Evolutionary conservation across 2,113 vertebrate species (phyloP).

Genomic region (Sylvilagus bachmani): DNA sequence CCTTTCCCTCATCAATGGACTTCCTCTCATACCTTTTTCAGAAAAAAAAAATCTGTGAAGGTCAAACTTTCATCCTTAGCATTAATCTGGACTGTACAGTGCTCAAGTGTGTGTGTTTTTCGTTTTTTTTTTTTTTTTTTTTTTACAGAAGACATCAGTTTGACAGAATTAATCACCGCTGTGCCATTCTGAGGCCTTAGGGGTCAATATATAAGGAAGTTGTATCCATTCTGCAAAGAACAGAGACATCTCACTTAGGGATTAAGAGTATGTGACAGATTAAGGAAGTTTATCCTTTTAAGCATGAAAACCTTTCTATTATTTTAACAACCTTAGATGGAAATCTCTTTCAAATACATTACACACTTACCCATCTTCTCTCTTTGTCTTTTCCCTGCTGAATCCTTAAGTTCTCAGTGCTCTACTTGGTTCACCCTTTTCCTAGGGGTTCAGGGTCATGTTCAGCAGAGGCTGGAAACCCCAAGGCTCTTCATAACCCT

Average conservation of each 20-base stretch:
- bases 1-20: background rate
- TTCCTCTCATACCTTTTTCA: background rate
- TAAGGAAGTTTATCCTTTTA: constrained; percentile 78
- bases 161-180: constrained; percentile 14
- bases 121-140: background rate
- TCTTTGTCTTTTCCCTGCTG: constrained; percentile 19
- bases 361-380: constrained; percentile 69
- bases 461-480: background rate
- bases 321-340: constrained; percentile 72
- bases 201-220: constrained; percentile 48
- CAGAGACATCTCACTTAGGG: constrained; percentile 60
- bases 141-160: background rate
- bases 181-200: background rate
- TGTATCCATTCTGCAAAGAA: constrained; percentile 27
- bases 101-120: background rate
- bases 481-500: background rate
- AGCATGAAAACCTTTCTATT: constrained; percentile 79
- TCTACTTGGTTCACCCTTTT: background rate
- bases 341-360: constrained; percentile 76
- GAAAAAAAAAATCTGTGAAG: background rate
- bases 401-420: background rate
- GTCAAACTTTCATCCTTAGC: background rate
- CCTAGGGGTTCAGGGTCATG: background rate
- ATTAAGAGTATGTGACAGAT: constrained; percentile 74
- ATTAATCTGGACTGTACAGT: background rate